Evolutionary conservation across 2,113 vertebrate genomes (phyloP), one percentile per base, ranked within the genome.

Genomic region (Strix uralensis): DNA sequence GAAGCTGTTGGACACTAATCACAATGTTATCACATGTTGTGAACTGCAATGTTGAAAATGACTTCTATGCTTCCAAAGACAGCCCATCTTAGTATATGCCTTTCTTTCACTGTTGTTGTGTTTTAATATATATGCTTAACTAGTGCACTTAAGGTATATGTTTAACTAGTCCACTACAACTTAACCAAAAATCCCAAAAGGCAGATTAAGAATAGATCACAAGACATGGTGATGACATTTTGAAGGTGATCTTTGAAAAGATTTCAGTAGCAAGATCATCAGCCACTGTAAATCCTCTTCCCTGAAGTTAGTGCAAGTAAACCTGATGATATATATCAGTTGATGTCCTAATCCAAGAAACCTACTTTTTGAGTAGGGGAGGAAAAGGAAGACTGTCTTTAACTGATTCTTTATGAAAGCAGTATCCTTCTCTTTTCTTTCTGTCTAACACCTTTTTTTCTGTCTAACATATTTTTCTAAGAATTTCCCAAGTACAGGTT

Each of bases 11-110:
- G 61, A 27, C 18, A 54, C 20, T 71, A 34, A 44, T 55, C 40
- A 63, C 23, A 20, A 38, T 54, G 34, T 51, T 42, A 88, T 15
- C 34, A 49, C 17, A 32, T 4, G 2, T 5, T 74, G 26, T 58
- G n/a, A 90, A 63, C 10, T 13, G 18, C 15, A 73, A 15, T 22
- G 11, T 4, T 71, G 44, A 81, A 63, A 84, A 72, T 32, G 16
- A 74, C 18, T 66, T 91, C 46, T 42, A 3, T 22, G 27, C 5
- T 81, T 92, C 21, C 29, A 81, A 92, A 70, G 46, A 65, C 11
- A 73, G 67, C 13, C 25, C 0, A 0, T 55, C 5, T 71, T 46
- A 38, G 7, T 27, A 27, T 11, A 49, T 17, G 7, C 5, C 40
- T 63, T 73, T 61, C 12, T 63, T 71, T 19, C 20, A n/a, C 9